These are phyloP conservation scores for Ormyrus rosae DNA, from an alignment of 2,888 invertebrate genomes.

Conservation along the genomic window DNA sequence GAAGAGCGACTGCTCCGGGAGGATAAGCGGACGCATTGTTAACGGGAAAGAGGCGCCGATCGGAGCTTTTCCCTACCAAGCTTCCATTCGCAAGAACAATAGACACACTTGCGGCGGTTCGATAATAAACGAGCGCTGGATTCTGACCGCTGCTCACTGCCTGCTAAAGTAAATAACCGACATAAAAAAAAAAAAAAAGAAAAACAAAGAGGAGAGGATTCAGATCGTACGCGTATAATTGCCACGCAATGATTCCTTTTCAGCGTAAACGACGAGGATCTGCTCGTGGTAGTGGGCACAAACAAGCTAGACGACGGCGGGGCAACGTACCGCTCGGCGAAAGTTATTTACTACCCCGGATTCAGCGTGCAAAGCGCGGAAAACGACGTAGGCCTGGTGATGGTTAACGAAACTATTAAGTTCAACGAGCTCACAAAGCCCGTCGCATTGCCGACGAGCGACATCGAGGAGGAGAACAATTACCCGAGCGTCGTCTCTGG, in stretches of 20 bases:
- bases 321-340: not conserved
- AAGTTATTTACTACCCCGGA: constrained; percentile 3
- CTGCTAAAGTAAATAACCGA: no score
- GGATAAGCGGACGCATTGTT: not conserved
- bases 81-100: constrained; percentile 55
- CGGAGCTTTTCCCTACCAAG: no score
- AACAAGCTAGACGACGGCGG: not conserved
- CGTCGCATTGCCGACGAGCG: constrained; percentile 6
- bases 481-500: constrained; percentile 25
- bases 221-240: not conserved
- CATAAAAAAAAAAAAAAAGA: no score
- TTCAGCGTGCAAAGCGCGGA: not conserved
- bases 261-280: not conserved
- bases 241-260: not conserved
- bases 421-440: not conserved
- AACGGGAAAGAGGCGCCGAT: no score
- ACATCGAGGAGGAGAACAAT: not conserved
- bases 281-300: constrained; percentile 20
- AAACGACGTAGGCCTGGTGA: constrained; percentile 33
- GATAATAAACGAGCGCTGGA: constrained; percentile 77
- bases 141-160: constrained; percentile 75
- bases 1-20: not conserved
- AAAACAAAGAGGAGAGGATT: no score
- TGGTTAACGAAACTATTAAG: not conserved
- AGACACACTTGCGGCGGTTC: constrained; percentile 80